A percentile compares a stretch with the other conserved stretches of the same genome.
phyloP scores from a whole-genome alignment of 2,888 invertebrate species.

The Cerastis rubricosa region DNA sequence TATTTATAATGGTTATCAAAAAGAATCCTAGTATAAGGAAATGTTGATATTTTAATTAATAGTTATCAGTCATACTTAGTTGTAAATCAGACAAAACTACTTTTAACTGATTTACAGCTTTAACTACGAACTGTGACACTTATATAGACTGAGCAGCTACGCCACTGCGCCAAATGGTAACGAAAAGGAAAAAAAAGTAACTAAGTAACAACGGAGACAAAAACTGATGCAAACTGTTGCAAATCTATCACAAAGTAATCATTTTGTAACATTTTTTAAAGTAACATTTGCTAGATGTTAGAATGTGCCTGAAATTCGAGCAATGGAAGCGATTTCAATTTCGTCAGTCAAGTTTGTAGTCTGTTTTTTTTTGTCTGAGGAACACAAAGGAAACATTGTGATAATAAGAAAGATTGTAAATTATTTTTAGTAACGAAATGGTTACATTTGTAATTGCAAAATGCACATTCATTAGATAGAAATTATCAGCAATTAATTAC shows the following conservation, averaged over 20 bases:
- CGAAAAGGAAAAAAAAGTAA: conserved; percentile 11
- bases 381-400: conserved; percentile 13
- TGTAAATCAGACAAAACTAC: not conserved
- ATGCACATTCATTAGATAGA: not conserved
- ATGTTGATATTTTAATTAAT: no score
- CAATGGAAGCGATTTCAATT: conserved; percentile 22
- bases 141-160: not conserved
- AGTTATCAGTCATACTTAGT: not conserved
- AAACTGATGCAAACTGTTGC: conserved; percentile 50
- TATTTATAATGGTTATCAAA: not conserved
- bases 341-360: not conserved
- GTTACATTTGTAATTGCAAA: conserved; percentile 12
- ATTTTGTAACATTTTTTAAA: conserved; percentile 44
- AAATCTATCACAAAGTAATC: conserved; percentile 21
- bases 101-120: not conserved
- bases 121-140: not conserved
- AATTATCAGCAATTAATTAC: not conserved
- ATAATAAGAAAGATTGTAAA: not conserved
- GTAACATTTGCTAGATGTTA: conserved; percentile 41
- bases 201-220: conserved; percentile 3
- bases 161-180: conserved; percentile 14
- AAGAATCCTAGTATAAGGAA: no score
- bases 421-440: not conserved
- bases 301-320: conserved; percentile 32
- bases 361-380: conserved; percentile 7